Base-by-base conservation (phyloP, 2,888 invertebrate genomes). In the Scaptomyza parva region DNA sequence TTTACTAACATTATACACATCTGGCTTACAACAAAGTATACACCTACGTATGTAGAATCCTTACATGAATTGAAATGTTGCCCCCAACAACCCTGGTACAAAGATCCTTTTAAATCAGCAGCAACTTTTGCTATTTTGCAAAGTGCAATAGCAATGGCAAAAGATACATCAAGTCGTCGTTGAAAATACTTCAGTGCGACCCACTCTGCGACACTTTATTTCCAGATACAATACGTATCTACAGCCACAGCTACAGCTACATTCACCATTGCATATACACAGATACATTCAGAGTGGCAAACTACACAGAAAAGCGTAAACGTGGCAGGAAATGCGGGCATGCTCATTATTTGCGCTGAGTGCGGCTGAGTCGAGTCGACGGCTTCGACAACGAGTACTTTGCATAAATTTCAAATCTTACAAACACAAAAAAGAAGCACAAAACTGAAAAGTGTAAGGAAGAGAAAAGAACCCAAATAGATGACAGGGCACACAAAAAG, bases 311-410 rank as follows among this genome's bases (percentile, higher is more conserved):
- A 64, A 67, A 79, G 58, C 59, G 57, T 73, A 88, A 86, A 84
- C 84, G 84, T 84, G 84, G 84, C 84, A 84, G 84, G 84, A 84
- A 84, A 84, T 84, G 88, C 84, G 84, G 88, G 88, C 88, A 86
- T 81, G 88, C 84, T 84, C 84, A 88, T 84, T 84, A 84, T 84
- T 86, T 88, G 86, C 68, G 76, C 75, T 82, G 83, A 88, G 86
- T 88, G 83, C 81, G 79, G 79, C 85, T 75, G 71, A 72, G 84
- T 62, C 64, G 71, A 72, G 84, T 62, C 64, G 77, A 60, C 65
- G 62, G 66, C 65, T 62, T 68, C 71, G 78, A 79, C 84, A 62
- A 72, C 72, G 79, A 81, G 88, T 88, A 70, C 88, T 85, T 85
- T 85, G 85, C 85, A 85, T 85, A 85, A 85, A 88, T 85, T 85